Conservation (phyloP, 2,113 vertebrate genomes). For the Istiophorus platypterus region DNA sequence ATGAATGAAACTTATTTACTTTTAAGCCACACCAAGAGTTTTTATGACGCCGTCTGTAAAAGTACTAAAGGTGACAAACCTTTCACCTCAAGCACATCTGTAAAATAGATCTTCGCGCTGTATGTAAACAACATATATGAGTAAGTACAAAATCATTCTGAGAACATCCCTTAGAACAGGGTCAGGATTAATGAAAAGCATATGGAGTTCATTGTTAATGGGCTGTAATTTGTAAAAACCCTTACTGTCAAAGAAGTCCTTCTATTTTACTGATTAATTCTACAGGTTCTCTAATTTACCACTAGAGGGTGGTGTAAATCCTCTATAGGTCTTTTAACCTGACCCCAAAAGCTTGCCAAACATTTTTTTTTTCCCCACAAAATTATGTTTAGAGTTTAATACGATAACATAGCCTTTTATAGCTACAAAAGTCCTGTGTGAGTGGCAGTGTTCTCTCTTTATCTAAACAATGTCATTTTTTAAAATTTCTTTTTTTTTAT, state of each 20-base stretch:
- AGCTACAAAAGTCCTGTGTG: slow-evolving; percentile 1
- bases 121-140: not conserved
- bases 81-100: slow-evolving; percentile 20
- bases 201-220: not conserved
- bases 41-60: not conserved
- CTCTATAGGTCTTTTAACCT: not conserved
- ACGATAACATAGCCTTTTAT: slow-evolving; percentile 24
- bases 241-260: not conserved
- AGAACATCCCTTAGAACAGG: not conserved
- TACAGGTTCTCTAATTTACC: not conserved
- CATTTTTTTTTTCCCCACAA: not conserved
- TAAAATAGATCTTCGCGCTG: not conserved
- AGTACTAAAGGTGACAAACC: not conserved
- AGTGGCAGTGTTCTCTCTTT: not conserved
- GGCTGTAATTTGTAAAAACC: not conserved
- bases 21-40: not conserved
- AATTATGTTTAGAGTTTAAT: slow-evolving; percentile 34
- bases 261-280: not conserved
- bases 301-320: slow-evolving; percentile 46
- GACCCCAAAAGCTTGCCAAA: slow-evolving; percentile 1
- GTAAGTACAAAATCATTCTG: not conserved
- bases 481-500: not conserved
- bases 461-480: not conserved
- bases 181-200: not conserved
- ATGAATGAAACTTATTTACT: not conserved